Percentiles rank a stretch among this genome's conserved stretches.
phyloP scores from a whole-genome alignment of 64 coral and sea anemone species.

The Dendronephthya gigantea region DNA sequence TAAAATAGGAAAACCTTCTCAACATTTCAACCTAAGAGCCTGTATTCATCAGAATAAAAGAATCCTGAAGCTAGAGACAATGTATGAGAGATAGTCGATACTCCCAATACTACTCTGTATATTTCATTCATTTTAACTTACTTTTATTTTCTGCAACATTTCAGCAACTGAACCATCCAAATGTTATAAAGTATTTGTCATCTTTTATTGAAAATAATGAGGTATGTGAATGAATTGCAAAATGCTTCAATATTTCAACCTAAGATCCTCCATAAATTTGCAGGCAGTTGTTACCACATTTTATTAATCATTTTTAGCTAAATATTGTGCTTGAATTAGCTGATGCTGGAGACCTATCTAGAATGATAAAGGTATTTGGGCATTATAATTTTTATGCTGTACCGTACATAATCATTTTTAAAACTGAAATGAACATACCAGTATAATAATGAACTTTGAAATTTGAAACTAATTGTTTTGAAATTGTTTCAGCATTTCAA shows the following conservation, averaged over 20 bases:
- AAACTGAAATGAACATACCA: neutral
- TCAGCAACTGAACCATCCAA: slow-evolving; percentile 91
- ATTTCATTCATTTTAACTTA: too few relatives aligned
- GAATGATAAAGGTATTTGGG: slow-evolving; percentile 85
- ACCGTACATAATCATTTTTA: neutral
- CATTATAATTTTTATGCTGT: neutral
- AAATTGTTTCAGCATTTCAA: slow-evolving; percentile 57
- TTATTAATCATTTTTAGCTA: slow-evolving; percentile 40
- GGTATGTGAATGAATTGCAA: slow-evolving; percentile 28
- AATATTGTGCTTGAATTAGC: slow-evolving; percentile 93
- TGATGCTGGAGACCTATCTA: slow-evolving; percentile 91
- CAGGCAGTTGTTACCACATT: neutral
- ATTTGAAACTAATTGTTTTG: too few relatives aligned
- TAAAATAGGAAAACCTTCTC: too few relatives aligned
- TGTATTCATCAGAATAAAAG: too few relatives aligned
- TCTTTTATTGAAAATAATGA: slow-evolving; percentile 99
- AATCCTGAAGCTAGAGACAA: too few relatives aligned
- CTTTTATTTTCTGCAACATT: too few relatives aligned
- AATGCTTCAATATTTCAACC: neutral
- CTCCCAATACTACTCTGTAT: too few relatives aligned
- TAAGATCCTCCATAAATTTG: too few relatives aligned
- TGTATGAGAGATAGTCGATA: too few relatives aligned
- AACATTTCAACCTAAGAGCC: too few relatives aligned
- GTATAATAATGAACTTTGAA: too few relatives aligned
- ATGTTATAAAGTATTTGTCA: slow-evolving; percentile 95